These are phyloP conservation scores for Sebastiscus tertius DNA, from an alignment of 2,797 vertebrate genomes.

Conservation along the genomic window DNA sequence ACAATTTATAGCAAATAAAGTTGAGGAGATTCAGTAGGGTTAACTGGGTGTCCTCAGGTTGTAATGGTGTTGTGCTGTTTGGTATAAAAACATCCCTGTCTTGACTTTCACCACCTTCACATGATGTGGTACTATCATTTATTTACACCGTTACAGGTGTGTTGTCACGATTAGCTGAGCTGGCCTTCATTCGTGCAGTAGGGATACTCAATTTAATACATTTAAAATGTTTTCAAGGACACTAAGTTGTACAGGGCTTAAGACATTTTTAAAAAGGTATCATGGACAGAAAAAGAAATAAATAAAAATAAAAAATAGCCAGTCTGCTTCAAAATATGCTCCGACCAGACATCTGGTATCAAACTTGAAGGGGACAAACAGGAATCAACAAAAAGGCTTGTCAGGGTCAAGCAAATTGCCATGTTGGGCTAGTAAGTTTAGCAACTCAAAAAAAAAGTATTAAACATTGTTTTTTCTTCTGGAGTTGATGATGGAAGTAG, in stretches of 20 bases:
- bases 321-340: background rate
- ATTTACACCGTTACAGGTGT: background rate
- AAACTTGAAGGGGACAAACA: background rate
- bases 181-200: background rate
- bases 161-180: background rate
- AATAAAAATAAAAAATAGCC: background rate
- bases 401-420: background rate
- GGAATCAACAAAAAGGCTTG: too few species aligned
- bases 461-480: too few species aligned
- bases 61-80: background rate
- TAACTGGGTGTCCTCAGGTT: constrained; percentile 10
- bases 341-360: background rate
- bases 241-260: background rate
- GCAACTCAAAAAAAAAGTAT: too few species aligned
- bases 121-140: background rate
- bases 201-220: background rate
- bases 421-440: background rate
- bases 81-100: background rate
- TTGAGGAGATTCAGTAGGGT: constrained; percentile 20
- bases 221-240: background rate
- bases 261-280: background rate
- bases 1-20: constrained; percentile 41
- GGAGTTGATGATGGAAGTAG: too few species aligned
- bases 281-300: background rate
- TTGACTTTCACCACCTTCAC: constrained; percentile 7